Percentiles rank a stretch among this genome's conserved stretches.
Conservation (phyloP, 1,140 invertebrate genomes). For the Cherax quadricarinatus region DNA sequence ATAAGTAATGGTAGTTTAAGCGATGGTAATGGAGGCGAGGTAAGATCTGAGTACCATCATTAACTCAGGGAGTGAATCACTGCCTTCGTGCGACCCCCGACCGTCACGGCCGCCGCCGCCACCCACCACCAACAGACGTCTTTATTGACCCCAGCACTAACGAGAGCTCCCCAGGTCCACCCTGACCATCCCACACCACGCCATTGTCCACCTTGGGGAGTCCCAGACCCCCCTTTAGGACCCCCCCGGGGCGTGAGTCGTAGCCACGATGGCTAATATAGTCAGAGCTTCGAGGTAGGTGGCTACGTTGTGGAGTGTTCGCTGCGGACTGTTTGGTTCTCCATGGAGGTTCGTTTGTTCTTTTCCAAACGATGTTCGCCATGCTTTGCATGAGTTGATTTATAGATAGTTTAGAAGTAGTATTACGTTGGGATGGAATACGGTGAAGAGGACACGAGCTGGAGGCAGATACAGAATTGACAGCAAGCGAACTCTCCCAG, state of each 20-base stretch:
- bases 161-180: background rate
- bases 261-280: background rate
- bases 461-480: background rate
- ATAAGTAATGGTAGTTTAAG: no score
- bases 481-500: no score
- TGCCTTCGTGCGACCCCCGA: background rate
- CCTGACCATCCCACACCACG: conserved; percentile 28
- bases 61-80: background rate
- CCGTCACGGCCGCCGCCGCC: background rate
- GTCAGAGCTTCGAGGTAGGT: background rate
- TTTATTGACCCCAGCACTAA: conserved; percentile 1
- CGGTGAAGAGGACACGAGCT: background rate
- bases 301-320: background rate
- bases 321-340: background rate
- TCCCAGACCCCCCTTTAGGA: background rate
- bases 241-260: background rate
- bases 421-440: no score
- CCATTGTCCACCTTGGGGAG: conserved; percentile 40
- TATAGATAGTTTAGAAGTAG: no score
- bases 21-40: no score
- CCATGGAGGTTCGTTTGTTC: background rate
- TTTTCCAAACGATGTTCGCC: background rate
- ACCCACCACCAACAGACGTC: conserved; percentile 33
- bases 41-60: background rate
- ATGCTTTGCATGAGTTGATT: no score